These are phyloP conservation scores for Lutraria rhynchaena DNA, from an alignment of 1,140 invertebrate genomes.

Conservation along the genomic window DNA sequence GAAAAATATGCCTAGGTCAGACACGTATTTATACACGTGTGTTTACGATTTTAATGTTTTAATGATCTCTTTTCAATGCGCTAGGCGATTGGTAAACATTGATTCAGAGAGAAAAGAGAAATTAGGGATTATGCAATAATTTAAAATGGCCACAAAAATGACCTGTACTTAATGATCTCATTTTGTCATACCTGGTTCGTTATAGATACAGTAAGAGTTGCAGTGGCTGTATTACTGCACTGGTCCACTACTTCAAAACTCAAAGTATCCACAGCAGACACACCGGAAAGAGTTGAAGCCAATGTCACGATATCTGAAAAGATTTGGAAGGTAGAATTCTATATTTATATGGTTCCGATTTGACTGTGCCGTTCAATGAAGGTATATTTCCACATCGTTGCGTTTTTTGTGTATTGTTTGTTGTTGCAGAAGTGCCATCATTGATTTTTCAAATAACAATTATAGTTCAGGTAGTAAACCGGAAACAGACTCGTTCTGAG, in stretches of 20 bases:
- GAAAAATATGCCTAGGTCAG: too few relatives aligned
- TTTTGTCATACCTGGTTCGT: constrained; percentile 13
- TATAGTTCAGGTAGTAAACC: too few relatives aligned
- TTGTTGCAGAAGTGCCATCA: not conserved
- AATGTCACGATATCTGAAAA: not conserved
- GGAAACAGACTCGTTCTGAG: too few relatives aligned
- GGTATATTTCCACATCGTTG: not conserved
- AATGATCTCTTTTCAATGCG: too few relatives aligned
- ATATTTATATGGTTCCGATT: not conserved
- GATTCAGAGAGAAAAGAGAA: too few relatives aligned
- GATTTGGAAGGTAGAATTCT: not conserved
- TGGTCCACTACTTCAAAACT: constrained; percentile 10
- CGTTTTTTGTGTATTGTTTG: not conserved
- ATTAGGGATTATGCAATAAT: too few relatives aligned
- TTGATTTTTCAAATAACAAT: not conserved
- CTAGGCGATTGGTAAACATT: too few relatives aligned
- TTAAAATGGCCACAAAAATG: too few relatives aligned
- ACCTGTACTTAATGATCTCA: too few relatives aligned
- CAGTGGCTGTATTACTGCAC: constrained; percentile 11
- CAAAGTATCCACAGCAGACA: not conserved
- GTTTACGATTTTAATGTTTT: too few relatives aligned
- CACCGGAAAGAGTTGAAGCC: not conserved
- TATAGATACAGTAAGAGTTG: constrained; percentile 29
- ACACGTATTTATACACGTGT: too few relatives aligned
- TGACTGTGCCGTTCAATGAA: not conserved